Conservation (phyloP, 2,888 invertebrate species). For the Drosophila merina region DNA sequence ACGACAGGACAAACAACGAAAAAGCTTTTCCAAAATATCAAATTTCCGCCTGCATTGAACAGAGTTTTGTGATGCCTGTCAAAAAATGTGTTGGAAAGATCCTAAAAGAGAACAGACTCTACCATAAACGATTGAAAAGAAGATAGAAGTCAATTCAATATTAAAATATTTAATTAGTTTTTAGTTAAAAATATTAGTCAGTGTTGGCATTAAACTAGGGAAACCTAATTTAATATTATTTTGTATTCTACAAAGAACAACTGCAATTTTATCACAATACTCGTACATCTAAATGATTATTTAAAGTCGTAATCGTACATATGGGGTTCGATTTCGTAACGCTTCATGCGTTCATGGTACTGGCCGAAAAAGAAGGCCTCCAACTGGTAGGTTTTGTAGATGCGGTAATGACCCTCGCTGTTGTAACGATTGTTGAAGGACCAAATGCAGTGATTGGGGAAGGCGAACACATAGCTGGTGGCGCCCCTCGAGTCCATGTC, state of each 20-base stretch:
- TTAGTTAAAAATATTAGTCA: too few species aligned
- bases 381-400: slow-evolving; percentile 27
- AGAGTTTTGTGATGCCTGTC: slow-evolving; percentile 22
- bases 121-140: not conserved
- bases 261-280: too few species aligned
- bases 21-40: slow-evolving; percentile 47
- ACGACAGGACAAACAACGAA: slow-evolving; percentile 21
- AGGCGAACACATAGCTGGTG: not conserved
- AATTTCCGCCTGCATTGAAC: slow-evolving; percentile 46
- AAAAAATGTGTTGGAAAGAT: not conserved
- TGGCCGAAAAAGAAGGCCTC: slow-evolving; percentile 38
- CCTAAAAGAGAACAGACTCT: not conserved
- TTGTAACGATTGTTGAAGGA: slow-evolving; percentile 6
- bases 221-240: too few species aligned
- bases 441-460: slow-evolving; percentile 22
- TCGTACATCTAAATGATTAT: not conserved
- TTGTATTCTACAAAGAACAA: too few species aligned
- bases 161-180: too few species aligned
- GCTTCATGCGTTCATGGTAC: slow-evolving; percentile 34
- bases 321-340: slow-evolving; percentile 21
- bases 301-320: not conserved
- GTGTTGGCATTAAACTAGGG: not conserved
- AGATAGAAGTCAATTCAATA: too few species aligned
- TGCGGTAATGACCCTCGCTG: slow-evolving; percentile 11
- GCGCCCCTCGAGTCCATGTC: not conserved